Conservation (phyloP, 2,797 vertebrate species). For the Echiichthys vipera region DNA sequence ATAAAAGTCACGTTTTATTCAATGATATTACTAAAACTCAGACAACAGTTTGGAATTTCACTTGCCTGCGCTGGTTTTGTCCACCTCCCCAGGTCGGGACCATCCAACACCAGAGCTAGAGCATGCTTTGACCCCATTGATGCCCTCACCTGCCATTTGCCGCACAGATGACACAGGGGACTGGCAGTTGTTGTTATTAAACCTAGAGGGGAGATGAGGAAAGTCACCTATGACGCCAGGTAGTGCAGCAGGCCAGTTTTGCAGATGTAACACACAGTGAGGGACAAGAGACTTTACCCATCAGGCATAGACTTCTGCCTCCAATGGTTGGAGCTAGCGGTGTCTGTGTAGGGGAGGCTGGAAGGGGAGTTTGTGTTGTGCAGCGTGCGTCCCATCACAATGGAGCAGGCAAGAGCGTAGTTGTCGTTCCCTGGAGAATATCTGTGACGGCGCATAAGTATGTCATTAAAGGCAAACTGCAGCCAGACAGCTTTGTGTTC, state of each 20-base stretch:
- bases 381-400: conserved; percentile 91
- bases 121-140: conserved; percentile 86
- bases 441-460: conserved; percentile 73
- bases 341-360: conserved; percentile 89
- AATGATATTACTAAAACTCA: not conserved
- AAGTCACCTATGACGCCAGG: not conserved
- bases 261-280: not conserved
- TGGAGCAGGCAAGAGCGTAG: conserved; percentile 94
- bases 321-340: conserved; percentile 87
- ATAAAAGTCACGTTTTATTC: not conserved
- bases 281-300: conserved; percentile 84
- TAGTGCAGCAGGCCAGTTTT: not conserved
- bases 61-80: conserved; percentile 75
- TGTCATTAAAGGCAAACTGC: conserved; percentile 19
- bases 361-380: conserved; percentile 92
- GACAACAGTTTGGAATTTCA: not conserved
- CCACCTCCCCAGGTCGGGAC: conserved; percentile 88
- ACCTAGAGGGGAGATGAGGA: conserved; percentile 79
- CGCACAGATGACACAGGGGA: conserved; percentile 90
- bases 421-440: conserved; percentile 94
- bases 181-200: conserved; percentile 92
- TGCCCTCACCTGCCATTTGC: conserved; percentile 86
- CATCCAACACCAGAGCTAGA: conserved; percentile 75
- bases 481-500: conserved; percentile 4
- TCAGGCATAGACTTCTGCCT: conserved; percentile 95